These are phyloP conservation scores for Xestia rhomboidea DNA, from an alignment of 2,888 invertebrate genomes.

Conservation along the genomic window DNA sequence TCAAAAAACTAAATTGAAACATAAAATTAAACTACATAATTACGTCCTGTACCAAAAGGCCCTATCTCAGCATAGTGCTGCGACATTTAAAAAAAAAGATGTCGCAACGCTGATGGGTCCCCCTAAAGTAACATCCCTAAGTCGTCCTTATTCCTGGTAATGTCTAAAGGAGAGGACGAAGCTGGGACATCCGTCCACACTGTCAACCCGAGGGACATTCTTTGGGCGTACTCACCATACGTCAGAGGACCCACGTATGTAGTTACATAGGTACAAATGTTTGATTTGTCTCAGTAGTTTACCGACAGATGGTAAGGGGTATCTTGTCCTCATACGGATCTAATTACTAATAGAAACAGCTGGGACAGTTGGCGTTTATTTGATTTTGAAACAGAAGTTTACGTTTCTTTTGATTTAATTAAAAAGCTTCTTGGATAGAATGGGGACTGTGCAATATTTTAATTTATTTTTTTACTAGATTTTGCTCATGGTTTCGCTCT, in stretches of 20 bases:
- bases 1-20: too few relatives aligned
- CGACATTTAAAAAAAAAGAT: too few relatives aligned
- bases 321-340: conserved; percentile 59
- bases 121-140: too few relatives aligned
- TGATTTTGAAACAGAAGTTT: conserved; percentile 16
- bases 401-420: conserved; percentile 23
- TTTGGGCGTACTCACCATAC: conserved; percentile 1
- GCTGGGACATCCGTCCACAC: conserved; percentile 16
- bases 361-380: conserved; percentile 45
- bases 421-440: neutral
- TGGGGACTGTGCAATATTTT: neutral
- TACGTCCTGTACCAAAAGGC: too few relatives aligned
- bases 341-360: conserved; percentile 63
- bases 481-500: too few relatives aligned
- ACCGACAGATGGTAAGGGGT: conserved; percentile 61
- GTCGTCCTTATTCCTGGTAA: neutral
- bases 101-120: too few relatives aligned
- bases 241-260: neutral
- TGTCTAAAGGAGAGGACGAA: neutral
- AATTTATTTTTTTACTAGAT: neutral
- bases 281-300: conserved; percentile 44
- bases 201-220: conserved; percentile 29
- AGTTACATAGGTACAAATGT: conserved; percentile 37
- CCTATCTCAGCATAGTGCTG: too few relatives aligned
- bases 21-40: too few relatives aligned